phyloP scores from a whole-genome alignment of 2,113 vertebrate species.

The Plotosus lineatus region DNA sequence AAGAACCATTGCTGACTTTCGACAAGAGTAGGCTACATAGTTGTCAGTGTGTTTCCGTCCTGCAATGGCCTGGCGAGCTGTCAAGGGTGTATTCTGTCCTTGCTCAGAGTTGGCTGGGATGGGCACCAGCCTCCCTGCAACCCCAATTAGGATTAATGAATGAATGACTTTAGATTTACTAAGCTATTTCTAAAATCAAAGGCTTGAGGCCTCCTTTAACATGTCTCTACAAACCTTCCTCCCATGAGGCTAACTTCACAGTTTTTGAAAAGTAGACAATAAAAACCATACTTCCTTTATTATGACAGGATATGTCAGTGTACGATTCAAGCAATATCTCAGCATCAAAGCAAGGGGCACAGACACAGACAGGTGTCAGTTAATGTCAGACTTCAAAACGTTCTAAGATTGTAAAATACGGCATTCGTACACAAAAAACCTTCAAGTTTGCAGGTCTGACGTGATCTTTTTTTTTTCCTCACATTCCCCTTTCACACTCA shows the following conservation, averaged over 20 bases:
- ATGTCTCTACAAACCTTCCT: not conserved
- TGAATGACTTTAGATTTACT: too few relatives aligned
- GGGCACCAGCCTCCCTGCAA: too few relatives aligned
- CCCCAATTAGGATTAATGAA: too few relatives aligned
- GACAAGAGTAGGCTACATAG: too few relatives aligned
- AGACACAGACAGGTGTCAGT: too few relatives aligned
- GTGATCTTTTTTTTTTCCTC: too few relatives aligned
- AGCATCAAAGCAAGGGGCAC: not conserved
- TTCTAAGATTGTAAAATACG: not conserved
- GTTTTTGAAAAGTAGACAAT: not conserved
- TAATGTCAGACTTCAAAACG: not conserved
- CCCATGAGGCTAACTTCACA: not conserved
- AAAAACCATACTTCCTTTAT: not conserved
- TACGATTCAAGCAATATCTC: not conserved
- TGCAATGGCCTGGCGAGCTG: too few relatives aligned
- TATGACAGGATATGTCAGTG: not conserved
- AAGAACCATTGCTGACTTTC: too few relatives aligned
- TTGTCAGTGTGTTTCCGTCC: too few relatives aligned
- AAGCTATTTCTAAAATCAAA: not conserved
- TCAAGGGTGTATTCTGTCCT: too few relatives aligned
- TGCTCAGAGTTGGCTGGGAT: too few relatives aligned
- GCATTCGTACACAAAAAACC: not conserved
- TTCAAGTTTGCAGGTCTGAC: not conserved
- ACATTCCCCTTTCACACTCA: not conserved
- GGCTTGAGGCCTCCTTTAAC: not conserved